Evolutionary conservation across 2,797 vertebrate species (phyloP), one percentile per base, ranked within the genome.

Genomic region (Phrynocephalus guinanensis): DNA sequence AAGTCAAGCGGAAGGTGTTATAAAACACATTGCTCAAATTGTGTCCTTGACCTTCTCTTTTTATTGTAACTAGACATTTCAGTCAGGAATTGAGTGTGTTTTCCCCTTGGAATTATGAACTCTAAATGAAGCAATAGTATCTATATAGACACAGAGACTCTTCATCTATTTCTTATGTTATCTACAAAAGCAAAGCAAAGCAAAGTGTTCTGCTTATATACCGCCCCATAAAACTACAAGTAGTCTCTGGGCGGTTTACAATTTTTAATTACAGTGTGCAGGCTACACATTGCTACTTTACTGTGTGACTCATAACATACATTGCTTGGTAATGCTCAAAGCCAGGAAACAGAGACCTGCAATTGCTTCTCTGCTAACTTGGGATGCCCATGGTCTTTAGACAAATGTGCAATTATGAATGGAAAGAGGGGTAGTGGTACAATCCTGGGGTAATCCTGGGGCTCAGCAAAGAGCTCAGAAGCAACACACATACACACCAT

Each of bases 1-100:
- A 52, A 90, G 56, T 13, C 84, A 16, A 84, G 77, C 5, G 38
- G n/a, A 72, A 82, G 33, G 87, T 82, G 44, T 79, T 88, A 86
- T 28, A 82, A 92, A 92, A 77, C 24, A 8, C 72, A 89, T 85
- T 68, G 10, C 60, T 87, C 86, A 87, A 77, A 78, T 67, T 30
- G 38, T 87, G 68, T 67, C 67, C 48, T 1, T 88, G 68, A 86
- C 63, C 9, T 89, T 91, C 30, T 79, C 50, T 85, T 56, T n/a
- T 77, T 87, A 76, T 79, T 48, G n/a, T 44, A 30, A 83, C 79
- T 73, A 79, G 63, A 89, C 66, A 82, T 70, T 75, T 83, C 6
- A 78, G 76, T 10, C 2, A 10, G 11, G 72, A 82, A 22, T 38
- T 30, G 72, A 44, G 10, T 30, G 24, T 16, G 8, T 6, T 48